Conservation (phyloP, 2,888 invertebrate species). For the Silvanus unidentatus region DNA sequence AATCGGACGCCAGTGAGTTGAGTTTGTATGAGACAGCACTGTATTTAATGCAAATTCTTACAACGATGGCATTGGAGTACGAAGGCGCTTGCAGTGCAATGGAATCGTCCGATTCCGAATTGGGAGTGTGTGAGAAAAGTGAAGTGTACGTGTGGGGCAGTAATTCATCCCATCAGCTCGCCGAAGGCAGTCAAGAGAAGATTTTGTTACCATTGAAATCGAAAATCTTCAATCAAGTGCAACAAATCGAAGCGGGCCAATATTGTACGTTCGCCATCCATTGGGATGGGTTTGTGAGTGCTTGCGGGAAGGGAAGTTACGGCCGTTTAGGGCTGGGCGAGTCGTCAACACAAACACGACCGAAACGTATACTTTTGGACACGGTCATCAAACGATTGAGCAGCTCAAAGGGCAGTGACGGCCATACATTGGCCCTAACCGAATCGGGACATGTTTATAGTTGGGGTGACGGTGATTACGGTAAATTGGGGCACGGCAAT, state of each 20-base stretch:
- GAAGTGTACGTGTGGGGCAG: constrained; percentile 61
- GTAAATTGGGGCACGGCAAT: constrained; percentile 53
- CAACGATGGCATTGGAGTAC: constrained; percentile 45
- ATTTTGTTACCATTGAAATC: constrained; percentile 53
- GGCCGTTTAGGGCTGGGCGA: constrained; percentile 59
- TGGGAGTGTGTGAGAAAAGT: constrained; percentile 40
- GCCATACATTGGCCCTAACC: constrained; percentile 52
- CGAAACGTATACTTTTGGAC: constrained; percentile 52
- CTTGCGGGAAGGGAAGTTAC: constrained; percentile 60
- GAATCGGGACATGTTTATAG: constrained; percentile 51
- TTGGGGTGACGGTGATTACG: constrained; percentile 58
- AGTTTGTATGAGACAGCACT: constrained; percentile 51
- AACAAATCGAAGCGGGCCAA: constrained; percentile 60
- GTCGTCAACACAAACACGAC: constrained; percentile 54
- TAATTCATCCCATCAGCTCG: constrained; percentile 59
- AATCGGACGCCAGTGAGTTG: constrained; percentile 14
- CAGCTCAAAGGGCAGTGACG: constrained; percentile 55
- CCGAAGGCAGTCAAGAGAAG: constrained; percentile 57
- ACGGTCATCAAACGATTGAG: constrained; percentile 49
- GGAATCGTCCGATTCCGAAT: constrained; percentile 27
- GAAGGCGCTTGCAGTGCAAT: constrained; percentile 36
- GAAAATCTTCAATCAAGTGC: constrained; percentile 52
- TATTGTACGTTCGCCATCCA: constrained; percentile 59
- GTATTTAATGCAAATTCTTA: constrained; percentile 51
- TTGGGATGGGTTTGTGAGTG: constrained; percentile 53